phyloP scores from a whole-genome alignment of 2,113 vertebrate species.

The Strix aluco region DNA sequence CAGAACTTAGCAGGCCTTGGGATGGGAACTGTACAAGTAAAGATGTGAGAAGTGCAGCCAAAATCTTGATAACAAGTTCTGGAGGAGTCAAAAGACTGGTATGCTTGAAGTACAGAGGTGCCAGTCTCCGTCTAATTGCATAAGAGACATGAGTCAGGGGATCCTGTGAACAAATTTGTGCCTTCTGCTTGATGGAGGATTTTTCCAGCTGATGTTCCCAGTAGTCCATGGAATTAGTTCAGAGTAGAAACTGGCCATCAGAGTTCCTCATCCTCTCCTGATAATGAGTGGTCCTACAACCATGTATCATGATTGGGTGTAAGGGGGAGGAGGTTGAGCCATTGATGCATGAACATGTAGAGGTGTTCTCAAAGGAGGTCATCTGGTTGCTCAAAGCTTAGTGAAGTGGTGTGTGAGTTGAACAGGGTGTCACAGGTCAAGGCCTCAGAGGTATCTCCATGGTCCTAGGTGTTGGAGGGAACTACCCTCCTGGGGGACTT shows the following conservation, averaged over 20 bases:
- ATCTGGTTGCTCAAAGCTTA: neutral
- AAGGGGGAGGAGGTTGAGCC: neutral
- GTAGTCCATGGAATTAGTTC: neutral
- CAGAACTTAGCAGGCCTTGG: neutral
- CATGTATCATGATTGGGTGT: neutral
- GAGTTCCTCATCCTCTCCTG: neutral
- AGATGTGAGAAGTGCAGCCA: neutral
- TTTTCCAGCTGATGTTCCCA: neutral
- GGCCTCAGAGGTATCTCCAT: neutral
- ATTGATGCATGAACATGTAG: neutral
- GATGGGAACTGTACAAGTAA: neutral
- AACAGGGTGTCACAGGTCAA: neutral
- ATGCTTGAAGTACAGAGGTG: neutral
- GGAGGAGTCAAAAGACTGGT: neutral
- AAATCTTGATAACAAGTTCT: neutral
- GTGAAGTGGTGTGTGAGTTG: neutral
- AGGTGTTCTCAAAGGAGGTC: neutral
- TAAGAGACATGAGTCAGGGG: neutral
- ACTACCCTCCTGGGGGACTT: neutral
- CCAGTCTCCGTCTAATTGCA: neutral
- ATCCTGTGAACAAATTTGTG: neutral
- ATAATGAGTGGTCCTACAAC: neutral
- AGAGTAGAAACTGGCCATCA: neutral
- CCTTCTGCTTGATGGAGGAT: neutral
- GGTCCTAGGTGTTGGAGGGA: neutral